A percentile compares a stretch with the other conserved stretches of the same genome.
These are phyloP conservation scores for Furnarius figulus DNA, from an alignment of 2,113 vertebrate species.

Conservation along the genomic window DNA sequence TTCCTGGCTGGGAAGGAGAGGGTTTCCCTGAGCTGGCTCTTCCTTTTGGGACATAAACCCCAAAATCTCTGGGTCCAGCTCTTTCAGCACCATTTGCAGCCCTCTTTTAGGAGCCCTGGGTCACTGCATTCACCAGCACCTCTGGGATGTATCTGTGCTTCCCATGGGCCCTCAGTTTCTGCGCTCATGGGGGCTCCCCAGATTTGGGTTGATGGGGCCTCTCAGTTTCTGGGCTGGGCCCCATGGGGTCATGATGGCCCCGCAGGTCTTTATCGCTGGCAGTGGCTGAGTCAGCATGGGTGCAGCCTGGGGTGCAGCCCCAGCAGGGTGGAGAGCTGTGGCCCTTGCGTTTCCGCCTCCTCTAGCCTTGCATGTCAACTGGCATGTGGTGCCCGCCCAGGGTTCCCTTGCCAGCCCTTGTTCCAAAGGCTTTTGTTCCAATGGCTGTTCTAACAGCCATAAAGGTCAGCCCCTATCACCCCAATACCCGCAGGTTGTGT, in stretches of 20 bases:
- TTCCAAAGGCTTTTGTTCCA: not conserved
- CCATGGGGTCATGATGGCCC: fast-evolving
- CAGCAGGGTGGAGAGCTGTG: fast-evolving
- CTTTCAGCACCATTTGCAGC: not conserved
- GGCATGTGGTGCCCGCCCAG: fast-evolving
- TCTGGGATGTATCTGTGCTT: not conserved
- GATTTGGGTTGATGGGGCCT: not conserved
- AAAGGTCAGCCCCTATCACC: not conserved
- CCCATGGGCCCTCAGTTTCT: not conserved
- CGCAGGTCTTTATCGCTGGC: not conserved
- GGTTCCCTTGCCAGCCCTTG: not conserved
- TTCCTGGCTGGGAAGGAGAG: not conserved
- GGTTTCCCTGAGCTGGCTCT: not conserved
- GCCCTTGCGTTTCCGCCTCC: fast-evolving
- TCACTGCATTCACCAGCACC: not conserved
- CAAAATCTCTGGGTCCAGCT: not conserved
- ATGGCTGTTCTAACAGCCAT: not conserved
- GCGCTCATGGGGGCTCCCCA: fast-evolving
- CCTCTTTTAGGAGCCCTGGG: not conserved
- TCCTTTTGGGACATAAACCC: not conserved
- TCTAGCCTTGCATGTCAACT: not conserved
- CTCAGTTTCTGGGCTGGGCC: not conserved
- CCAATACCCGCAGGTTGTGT: fast-evolving
- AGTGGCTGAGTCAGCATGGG: not conserved
- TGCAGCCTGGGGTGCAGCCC: fast-evolving